Evolutionary conservation across 1,140 invertebrate genomes (phyloP).

Genomic region (Trichonephila clavata): DNA sequence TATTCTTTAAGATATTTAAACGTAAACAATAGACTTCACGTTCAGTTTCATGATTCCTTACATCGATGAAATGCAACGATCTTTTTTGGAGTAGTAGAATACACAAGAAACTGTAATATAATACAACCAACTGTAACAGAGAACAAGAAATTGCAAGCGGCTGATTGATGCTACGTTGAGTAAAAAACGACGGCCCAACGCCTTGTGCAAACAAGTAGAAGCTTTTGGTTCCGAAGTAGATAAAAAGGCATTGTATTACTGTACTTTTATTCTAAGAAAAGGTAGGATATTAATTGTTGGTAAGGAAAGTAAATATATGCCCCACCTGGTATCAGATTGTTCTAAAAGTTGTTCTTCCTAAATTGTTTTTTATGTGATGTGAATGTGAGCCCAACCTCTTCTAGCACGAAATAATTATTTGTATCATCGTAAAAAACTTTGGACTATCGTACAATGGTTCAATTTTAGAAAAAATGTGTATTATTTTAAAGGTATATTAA

Average conservation of each 20-base stretch:
- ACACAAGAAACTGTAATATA: no score
- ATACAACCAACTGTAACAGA: not conserved
- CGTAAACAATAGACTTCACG: no score
- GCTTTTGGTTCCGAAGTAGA: not conserved
- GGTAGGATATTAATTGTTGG: not conserved
- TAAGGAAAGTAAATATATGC: not conserved
- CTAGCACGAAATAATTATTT: no score
- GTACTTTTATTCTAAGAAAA: not conserved
- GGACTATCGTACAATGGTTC: no score
- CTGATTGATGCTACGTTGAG: not conserved
- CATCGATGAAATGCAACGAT: no score
- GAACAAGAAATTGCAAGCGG: not conserved
- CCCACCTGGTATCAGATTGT: not conserved
- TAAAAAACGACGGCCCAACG: not conserved
- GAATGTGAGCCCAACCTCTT: not conserved
- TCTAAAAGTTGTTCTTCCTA: not conserved
- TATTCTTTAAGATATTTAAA: no score
- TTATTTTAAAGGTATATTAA: no score
- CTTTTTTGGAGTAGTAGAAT: no score
- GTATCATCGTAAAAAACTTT: no score
- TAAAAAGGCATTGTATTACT: not conserved
- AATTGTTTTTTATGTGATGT: not conserved
- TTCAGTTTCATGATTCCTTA: no score
- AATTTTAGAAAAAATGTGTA: no score
- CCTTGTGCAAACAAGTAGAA: slow-evolving; percentile 11